These are phyloP conservation scores for Epicampocera succincta DNA, from an alignment of 2,888 invertebrate genomes.

Conservation along the genomic window DNA sequence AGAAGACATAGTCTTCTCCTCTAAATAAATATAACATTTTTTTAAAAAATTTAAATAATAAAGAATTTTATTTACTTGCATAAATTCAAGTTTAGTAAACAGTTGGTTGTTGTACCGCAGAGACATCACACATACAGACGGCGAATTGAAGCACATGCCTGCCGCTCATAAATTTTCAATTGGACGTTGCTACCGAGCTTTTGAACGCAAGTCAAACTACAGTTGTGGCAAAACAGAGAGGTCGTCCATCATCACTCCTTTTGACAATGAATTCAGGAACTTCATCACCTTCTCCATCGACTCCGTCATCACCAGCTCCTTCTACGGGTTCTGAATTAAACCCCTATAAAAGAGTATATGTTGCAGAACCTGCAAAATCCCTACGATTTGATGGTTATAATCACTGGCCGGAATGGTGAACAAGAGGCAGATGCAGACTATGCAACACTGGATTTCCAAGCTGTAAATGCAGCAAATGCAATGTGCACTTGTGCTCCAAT, in stretches of 20 bases:
- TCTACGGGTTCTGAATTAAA: background rate
- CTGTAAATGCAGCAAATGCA: background rate
- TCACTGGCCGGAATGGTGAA: too few relatives aligned
- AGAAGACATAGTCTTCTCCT: too few relatives aligned
- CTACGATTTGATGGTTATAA: background rate
- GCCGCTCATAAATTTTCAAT: conserved; percentile 62
- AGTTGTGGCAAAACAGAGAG: background rate
- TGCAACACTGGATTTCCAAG: too few relatives aligned
- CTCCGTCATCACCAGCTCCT: too few relatives aligned
- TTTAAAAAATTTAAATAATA: too few relatives aligned
- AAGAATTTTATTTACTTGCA: too few relatives aligned
- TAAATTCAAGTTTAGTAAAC: background rate
- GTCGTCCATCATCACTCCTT: background rate
- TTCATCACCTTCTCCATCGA: too few relatives aligned
- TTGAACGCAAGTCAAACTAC: background rate
- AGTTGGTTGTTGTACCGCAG: conserved; percentile 65
- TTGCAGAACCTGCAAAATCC: background rate
- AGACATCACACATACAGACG: conserved; percentile 54
- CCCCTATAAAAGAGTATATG: background rate
- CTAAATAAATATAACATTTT: too few relatives aligned
- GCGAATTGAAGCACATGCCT: conserved; percentile 44
- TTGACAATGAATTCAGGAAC: background rate
- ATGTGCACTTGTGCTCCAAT: too few relatives aligned
- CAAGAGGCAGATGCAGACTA: too few relatives aligned
- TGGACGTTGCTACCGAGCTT: conserved; percentile 63